Conservation (phyloP, 1,140 invertebrate genomes). For the Augochlora pura region DNA sequence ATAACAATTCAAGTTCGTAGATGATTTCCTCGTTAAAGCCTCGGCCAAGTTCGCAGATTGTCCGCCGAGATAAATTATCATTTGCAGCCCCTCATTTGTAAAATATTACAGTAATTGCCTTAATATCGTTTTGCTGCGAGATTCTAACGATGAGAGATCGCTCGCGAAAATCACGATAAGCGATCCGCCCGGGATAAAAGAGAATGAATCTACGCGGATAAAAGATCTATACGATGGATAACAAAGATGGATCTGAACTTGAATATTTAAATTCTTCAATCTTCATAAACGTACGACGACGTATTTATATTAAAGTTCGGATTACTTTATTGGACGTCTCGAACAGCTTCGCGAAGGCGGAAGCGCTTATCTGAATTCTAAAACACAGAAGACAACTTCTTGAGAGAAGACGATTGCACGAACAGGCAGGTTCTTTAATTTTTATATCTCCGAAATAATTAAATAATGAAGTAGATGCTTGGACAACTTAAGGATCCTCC, state of each 20-base stretch:
- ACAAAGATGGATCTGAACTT: neutral
- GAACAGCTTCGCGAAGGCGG: no score
- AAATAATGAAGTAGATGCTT: no score
- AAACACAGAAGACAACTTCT: no score
- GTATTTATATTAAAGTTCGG: no score
- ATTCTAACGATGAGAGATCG: constrained; percentile 28
- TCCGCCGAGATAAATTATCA: neutral
- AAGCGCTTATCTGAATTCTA: no score
- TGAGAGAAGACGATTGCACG: no score
- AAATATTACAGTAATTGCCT: constrained; percentile 35
- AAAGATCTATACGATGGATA: constrained; percentile 12
- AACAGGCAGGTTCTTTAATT: no score
- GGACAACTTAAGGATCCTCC: no score
- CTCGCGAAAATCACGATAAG: constrained; percentile 29
- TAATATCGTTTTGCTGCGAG: constrained; percentile 24
- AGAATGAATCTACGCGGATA: constrained; percentile 13
- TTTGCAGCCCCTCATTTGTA: neutral
- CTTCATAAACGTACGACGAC: neutral
- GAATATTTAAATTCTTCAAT: constrained; percentile 1
- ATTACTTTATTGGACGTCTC: no score
- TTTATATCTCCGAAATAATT: no score
- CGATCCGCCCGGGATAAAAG: neutral
- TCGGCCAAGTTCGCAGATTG: neutral
- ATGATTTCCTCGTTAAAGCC: neutral
- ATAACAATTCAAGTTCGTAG: neutral